These are phyloP conservation scores for Adelges cooleyi DNA, from an alignment of 1,140 invertebrate species.

Conservation along the genomic window DNA sequence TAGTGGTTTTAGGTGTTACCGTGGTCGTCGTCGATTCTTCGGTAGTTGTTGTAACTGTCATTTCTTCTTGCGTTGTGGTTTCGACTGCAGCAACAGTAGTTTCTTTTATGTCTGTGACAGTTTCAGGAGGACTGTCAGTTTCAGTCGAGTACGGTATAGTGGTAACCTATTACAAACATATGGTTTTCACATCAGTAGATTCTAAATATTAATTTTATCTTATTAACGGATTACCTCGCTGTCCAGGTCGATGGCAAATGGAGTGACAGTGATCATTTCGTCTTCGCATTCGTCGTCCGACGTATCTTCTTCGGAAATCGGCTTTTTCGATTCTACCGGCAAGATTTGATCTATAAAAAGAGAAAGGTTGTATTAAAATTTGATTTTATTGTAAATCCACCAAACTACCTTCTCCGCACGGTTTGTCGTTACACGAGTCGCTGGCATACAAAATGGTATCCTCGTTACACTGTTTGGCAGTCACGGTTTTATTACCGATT, in stretches of 20 bases:
- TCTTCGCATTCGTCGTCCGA: constrained; percentile 42
- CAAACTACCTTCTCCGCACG: constrained; percentile 53
- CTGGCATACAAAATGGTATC: constrained; percentile 49
- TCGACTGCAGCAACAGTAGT: not conserved
- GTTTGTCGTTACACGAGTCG: constrained; percentile 60
- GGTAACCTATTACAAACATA: constrained; percentile 27
- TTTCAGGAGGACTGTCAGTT: constrained; percentile 3
- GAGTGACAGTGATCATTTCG: constrained; percentile 34
- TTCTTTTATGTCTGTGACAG: not conserved
- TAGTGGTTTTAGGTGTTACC: no score
- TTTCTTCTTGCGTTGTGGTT: not conserved
- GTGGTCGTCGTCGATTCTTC: no score
- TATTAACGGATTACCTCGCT: no score
- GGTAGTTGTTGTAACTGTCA: not conserved
- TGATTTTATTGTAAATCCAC: not conserved
- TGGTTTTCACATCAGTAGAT: no score
- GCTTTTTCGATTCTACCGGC: constrained; percentile 48
- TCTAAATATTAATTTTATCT: no score
- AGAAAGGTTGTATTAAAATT: constrained; percentile 4
- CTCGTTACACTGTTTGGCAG: constrained; percentile 49
- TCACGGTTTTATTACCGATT: constrained; percentile 51
- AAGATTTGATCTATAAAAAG: constrained; percentile 50
- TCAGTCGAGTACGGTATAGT: constrained; percentile 32
- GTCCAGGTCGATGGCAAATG: constrained; percentile 21
- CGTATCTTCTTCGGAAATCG: constrained; percentile 41